Percentiles rank a stretch among this genome's conserved stretches.
These are phyloP conservation scores for Sinhomidia bicolor DNA, from an alignment of 2,888 invertebrate genomes.

Conservation along the genomic window DNA sequence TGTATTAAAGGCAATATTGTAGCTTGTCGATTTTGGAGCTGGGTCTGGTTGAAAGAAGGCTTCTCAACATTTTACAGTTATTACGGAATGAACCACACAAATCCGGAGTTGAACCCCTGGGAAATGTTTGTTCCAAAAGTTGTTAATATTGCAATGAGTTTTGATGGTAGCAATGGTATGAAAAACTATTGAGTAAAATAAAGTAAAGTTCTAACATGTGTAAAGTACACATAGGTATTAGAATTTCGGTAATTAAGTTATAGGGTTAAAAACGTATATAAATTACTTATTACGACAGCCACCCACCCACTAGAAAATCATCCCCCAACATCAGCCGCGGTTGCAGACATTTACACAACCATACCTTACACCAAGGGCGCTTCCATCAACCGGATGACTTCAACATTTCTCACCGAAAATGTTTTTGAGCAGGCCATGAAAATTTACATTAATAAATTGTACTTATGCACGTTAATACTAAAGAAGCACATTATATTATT, in stretches of 20 bases:
- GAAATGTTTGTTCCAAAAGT: constrained; percentile 72
- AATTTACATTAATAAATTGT: constrained; percentile 69
- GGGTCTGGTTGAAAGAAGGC: constrained; percentile 78
- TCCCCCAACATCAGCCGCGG: constrained; percentile 67
- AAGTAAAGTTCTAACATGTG: too few relatives aligned
- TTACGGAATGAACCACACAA: constrained; percentile 74
- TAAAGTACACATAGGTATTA: too few relatives aligned
- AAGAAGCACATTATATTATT: too few relatives aligned
- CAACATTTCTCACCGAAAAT: constrained; percentile 70
- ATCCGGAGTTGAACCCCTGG: constrained; percentile 76
- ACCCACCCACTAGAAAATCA: constrained; percentile 74
- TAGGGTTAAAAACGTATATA: too few relatives aligned
- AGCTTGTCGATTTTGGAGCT: constrained; percentile 76
- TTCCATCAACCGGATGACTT: constrained; percentile 74
- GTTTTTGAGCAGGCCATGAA: constrained; percentile 69
- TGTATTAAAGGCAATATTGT: constrained; percentile 78
- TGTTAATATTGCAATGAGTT: constrained; percentile 70
- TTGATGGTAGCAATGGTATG: constrained; percentile 70
- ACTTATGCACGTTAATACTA: background rate
- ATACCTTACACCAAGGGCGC: constrained; percentile 77
- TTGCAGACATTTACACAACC: constrained; percentile 74
- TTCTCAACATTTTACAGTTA: constrained; percentile 75
- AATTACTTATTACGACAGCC: too few relatives aligned
- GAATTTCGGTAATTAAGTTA: too few relatives aligned
- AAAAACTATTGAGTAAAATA: too few relatives aligned